Evolutionary conservation across 2,113 vertebrate genomes (phyloP).

Genomic region (Uropsilus gracilis): DNA sequence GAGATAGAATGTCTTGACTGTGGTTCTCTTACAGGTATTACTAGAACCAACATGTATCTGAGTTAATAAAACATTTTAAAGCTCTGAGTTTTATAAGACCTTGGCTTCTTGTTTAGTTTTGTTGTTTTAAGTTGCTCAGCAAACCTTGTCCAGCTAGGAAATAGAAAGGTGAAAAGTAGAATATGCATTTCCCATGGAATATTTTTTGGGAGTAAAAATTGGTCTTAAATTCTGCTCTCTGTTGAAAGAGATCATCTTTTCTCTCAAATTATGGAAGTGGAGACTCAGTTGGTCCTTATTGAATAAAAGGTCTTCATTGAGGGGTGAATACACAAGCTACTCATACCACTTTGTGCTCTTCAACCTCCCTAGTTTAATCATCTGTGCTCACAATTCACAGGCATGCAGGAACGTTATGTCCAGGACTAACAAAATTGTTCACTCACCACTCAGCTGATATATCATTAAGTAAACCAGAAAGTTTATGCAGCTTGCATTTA

Average conservation of each 20-base stretch:
- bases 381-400: background rate
- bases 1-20: background rate
- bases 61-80: conserved; percentile 12
- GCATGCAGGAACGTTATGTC: background rate
- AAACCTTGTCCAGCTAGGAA: conserved; percentile 4
- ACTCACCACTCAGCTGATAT: background rate
- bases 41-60: background rate
- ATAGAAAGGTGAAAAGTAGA: conserved; percentile 14
- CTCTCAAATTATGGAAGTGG: background rate
- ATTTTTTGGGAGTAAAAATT: conserved; percentile 29
- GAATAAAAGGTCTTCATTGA: background rate
- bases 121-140: background rate
- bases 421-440: background rate
- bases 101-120: background rate
- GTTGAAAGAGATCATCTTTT: background rate
- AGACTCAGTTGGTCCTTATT: background rate
- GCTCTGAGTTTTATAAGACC: background rate
- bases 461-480: background rate
- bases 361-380: background rate
- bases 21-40: background rate
- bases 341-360: background rate
- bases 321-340: background rate
- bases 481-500: background rate
- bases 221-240: background rate
- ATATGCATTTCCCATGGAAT: background rate